These are phyloP conservation scores for Ooceraea biroi DNA, from an alignment of 1,140 invertebrate species.

Conservation along the genomic window DNA sequence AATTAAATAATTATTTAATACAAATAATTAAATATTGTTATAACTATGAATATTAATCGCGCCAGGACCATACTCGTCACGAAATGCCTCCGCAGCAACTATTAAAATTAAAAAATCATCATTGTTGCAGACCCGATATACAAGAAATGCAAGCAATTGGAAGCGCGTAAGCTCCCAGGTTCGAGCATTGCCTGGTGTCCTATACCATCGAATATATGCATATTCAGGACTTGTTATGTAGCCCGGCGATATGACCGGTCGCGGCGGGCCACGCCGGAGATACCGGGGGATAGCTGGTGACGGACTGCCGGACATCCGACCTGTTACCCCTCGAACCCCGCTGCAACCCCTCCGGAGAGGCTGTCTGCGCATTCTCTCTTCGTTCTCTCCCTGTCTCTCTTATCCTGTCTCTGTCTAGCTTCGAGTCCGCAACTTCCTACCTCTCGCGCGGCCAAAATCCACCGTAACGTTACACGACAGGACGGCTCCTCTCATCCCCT, in stretches of 20 bases:
- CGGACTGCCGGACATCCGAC: slow-evolving; percentile 86
- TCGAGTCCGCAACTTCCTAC: slow-evolving; percentile 51
- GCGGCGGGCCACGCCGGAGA: slow-evolving; percentile 77
- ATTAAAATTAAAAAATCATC: not conserved
- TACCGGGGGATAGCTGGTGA: slow-evolving; percentile 82
- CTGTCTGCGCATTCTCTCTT: slow-evolving; percentile 39
- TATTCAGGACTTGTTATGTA: slow-evolving; percentile 84
- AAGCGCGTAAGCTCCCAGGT: not conserved
- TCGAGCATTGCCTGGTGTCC: not conserved
- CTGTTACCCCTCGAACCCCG: slow-evolving; percentile 80
- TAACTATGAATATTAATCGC: not conserved
- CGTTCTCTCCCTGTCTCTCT: slow-evolving; percentile 36
- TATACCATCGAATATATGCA: slow-evolving; percentile 78
- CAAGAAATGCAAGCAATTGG: slow-evolving; percentile 13
- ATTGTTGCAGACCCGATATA: not conserved
- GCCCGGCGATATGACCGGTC: slow-evolving; percentile 77
- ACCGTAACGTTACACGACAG: slow-evolving; percentile 63
- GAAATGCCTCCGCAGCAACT: not conserved
- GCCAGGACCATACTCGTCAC: not conserved
- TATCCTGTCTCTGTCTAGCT: not conserved
- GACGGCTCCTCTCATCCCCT: slow-evolving; percentile 45
- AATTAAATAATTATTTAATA: not conserved
- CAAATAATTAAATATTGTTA: no score
- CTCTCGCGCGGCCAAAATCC: slow-evolving; percentile 31
- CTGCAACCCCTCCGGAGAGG: slow-evolving; percentile 34